Evolutionary conservation across 2,797 vertebrate species (phyloP).

Genomic region (Cygnus olor): DNA sequence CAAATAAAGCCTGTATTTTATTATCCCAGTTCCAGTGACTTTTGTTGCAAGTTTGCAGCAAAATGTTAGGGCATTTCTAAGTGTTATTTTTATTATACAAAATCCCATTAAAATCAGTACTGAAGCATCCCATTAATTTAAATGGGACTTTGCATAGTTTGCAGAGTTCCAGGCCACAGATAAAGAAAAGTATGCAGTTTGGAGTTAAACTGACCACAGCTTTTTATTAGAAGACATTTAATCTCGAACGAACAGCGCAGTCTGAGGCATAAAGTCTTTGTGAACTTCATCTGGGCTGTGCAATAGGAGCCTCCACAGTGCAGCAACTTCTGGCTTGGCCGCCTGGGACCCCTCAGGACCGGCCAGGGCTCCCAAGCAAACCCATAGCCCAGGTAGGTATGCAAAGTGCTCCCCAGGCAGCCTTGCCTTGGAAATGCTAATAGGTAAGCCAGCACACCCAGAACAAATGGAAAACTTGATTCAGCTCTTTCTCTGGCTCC

Average conservation of each 20-base stretch:
- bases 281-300: slow-evolving; percentile 27
- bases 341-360: not conserved
- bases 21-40: slow-evolving; percentile 31
- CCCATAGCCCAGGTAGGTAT: not conserved
- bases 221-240: slow-evolving; percentile 66
- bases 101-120: slow-evolving; percentile 59
- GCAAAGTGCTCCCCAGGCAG: slow-evolving; percentile 17
- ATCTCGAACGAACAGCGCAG: not conserved
- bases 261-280: slow-evolving; percentile 23
- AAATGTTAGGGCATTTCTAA: slow-evolving; percentile 54
- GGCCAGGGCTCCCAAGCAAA: not conserved
- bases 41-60: slow-evolving; percentile 42
- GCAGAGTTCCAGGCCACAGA: slow-evolving; percentile 65
- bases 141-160: slow-evolving; percentile 56
- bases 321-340: not conserved
- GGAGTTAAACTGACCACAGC: slow-evolving; percentile 68
- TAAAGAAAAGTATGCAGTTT: slow-evolving; percentile 56
- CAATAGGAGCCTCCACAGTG: not conserved
- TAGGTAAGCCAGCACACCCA: slow-evolving; percentile 18
- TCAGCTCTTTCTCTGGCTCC: not conserved
- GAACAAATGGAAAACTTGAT: slow-evolving; percentile 26
- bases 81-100: slow-evolving; percentile 68
- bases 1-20: slow-evolving; percentile 45
- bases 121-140: slow-evolving; percentile 70
- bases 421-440: slow-evolving; percentile 1